A percentile compares a stretch with the other conserved stretches of the same genome.
phyloP scores from a whole-genome alignment of 2,797 vertebrate genomes.

The Zenarchopterus dispar region DNA sequence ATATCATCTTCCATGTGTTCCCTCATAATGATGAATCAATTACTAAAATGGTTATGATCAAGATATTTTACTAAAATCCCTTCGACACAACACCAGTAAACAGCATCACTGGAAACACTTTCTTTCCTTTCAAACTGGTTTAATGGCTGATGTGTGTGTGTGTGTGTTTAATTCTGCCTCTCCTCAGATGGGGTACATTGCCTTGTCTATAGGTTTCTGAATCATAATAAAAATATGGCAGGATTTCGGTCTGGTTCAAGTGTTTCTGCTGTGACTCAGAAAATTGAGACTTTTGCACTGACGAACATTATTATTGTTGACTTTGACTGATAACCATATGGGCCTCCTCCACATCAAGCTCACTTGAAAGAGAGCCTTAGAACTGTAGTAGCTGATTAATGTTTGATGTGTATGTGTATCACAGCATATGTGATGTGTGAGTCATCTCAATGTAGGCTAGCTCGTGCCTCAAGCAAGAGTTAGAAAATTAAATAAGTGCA shows the following conservation, averaged over 20 bases:
- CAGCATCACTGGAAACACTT: too few relatives aligned
- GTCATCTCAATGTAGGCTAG: conserved; percentile 42
- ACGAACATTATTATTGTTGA: conserved; percentile 25
- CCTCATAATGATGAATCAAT: too few relatives aligned
- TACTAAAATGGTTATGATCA: too few relatives aligned
- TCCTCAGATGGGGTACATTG: too few relatives aligned
- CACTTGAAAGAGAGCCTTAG: conserved; percentile 4
- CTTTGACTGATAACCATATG: conserved; percentile 15
- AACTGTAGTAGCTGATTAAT: conserved; percentile 19
- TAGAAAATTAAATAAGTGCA: conserved; percentile 8
- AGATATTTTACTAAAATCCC: too few relatives aligned
- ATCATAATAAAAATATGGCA: too few relatives aligned
- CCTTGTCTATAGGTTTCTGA: too few relatives aligned
- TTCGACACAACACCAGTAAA: too few relatives aligned
- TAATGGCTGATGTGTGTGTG: too few relatives aligned
- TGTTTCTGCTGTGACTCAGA: conserved; percentile 9
- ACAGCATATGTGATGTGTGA: conserved; percentile 14
- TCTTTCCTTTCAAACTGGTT: too few relatives aligned
- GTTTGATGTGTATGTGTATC: conserved; percentile 25
- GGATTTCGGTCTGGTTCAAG: background rate
- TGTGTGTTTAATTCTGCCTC: too few relatives aligned
- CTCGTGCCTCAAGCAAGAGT: conserved; percentile 25
- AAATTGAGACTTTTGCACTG: background rate
- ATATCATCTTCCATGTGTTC: too few relatives aligned
- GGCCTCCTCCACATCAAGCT: conserved; percentile 23